phyloP scores from a whole-genome alignment of 1,140 invertebrate species.

The Chrysopa pallens region DNA sequence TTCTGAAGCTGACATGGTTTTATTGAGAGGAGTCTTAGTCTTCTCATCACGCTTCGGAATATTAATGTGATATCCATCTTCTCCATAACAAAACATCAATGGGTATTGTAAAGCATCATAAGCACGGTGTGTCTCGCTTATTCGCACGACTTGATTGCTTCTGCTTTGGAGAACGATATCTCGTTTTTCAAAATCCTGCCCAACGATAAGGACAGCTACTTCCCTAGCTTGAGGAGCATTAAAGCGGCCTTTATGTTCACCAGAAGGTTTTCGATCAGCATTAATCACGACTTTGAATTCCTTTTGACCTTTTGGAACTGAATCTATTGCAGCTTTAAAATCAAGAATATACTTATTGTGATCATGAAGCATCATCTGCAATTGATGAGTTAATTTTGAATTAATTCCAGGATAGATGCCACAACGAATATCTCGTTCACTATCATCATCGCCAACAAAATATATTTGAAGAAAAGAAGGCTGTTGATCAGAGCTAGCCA shows the following conservation, averaged over 20 bases:
- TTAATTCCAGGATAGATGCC: constrained; percentile 12
- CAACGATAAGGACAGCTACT: constrained; percentile 24
- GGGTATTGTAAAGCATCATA: constrained; percentile 26
- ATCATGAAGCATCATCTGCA: constrained; percentile 17
- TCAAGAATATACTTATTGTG: constrained; percentile 15
- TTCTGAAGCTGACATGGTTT: not conserved
- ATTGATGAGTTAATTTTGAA: constrained; percentile 7
- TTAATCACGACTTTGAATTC: constrained; percentile 15
- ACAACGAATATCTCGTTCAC: constrained; percentile 7
- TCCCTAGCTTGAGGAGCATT: constrained; percentile 25
- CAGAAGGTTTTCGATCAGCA: constrained; percentile 12
- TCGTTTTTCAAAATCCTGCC: constrained; percentile 15
- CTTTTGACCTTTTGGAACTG: constrained; percentile 14
- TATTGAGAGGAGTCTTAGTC: constrained; percentile 9
- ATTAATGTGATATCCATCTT: constrained; percentile 22
- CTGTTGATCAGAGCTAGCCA: constrained; percentile 9
- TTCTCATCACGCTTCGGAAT: constrained; percentile 12
- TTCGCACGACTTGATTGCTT: constrained; percentile 22
- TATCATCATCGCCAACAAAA: constrained; percentile 17
- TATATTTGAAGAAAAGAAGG: constrained; percentile 21
- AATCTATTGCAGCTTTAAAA: constrained; percentile 18
- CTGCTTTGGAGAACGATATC: constrained; percentile 10
- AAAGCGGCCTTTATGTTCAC: constrained; percentile 22
- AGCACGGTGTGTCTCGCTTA: constrained; percentile 5
- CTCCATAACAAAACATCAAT: constrained; percentile 23